Evolutionary conservation across 2,888 invertebrate species (phyloP).

Genomic region (Pristionchus exspectatus): DNA sequence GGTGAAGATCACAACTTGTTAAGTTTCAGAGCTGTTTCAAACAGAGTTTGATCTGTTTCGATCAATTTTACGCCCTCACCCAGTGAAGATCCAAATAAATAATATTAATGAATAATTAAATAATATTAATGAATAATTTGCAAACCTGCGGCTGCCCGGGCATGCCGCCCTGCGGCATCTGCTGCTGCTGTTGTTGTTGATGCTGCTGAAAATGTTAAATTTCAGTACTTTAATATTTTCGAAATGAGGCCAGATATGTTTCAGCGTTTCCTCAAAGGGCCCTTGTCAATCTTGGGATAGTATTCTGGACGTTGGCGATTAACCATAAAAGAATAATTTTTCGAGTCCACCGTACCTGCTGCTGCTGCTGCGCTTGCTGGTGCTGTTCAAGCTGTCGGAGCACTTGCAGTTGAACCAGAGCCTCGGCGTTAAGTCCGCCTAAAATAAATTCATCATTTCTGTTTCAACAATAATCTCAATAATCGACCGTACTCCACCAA

Average conservation of each 20-base stretch:
- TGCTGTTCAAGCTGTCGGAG: background rate
- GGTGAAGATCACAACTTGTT: background rate
- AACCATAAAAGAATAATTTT: too few species aligned
- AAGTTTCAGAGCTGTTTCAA: background rate
- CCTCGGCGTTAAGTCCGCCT: constrained; percentile 24
- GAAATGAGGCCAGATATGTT: background rate
- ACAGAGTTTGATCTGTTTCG: too few species aligned
- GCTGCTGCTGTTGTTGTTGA: constrained; percentile 43
- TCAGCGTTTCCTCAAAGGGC: background rate
- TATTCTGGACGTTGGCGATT: too few species aligned
- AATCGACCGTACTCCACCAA: background rate
- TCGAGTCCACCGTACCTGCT: background rate
- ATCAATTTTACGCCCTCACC: too few species aligned
- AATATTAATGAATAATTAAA: background rate
- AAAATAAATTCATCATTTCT: background rate
- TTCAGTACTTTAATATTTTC: background rate
- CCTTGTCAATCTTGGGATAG: too few species aligned
- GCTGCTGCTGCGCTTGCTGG: constrained; percentile 32
- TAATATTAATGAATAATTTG: background rate
- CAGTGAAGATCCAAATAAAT: too few species aligned
- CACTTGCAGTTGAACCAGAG: constrained; percentile 16
- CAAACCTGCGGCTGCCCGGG: background rate
- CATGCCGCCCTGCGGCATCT: constrained; percentile 21
- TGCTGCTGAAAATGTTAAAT: background rate
- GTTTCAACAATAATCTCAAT: background rate